Evolutionary conservation across 1,140 invertebrate genomes (phyloP), one percentile per base, ranked within the genome.

Genomic region (Drosophila elegans): DNA sequence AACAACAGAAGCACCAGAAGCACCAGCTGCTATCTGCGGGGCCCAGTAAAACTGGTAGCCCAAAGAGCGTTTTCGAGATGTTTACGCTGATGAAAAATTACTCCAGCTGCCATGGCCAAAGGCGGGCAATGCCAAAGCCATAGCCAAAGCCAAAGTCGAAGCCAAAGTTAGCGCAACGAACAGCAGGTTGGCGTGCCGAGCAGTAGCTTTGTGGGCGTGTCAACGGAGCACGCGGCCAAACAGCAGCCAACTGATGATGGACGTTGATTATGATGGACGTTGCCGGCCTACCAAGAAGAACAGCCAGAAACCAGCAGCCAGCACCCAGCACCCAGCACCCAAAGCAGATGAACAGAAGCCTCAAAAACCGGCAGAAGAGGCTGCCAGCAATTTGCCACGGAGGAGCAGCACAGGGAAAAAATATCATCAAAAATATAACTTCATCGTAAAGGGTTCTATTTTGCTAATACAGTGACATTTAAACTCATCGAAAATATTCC

Each of bases 241-340:
- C 83, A 88, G 78, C 84, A 79, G 83, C 67, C 76, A 89, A 78
- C 77, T 84, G 84, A 89, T 89, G 84, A 88, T 88, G 84, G 80
- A 88, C 84, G 84, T 88, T 88, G 84, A 88, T 88, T 88, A 88
- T 88, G 84, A 89, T 89, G 84, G 84, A 89, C 84, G 80, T 89
- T 77, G 67, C 63, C 63, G 62, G 82, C 66, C 80, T 71, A 61
- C 75, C 74, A 69, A 74, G 61, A 75, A 63, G 69, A 44, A 48
- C 78, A 51, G 0, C 16, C 16, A 21, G 16, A 21, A 21, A 21
- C 16, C 16, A 21, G 16, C 16, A 21, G 16, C 1, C 29, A 32
- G 29, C 29, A 5, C 5, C 29, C 29, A 32, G 29, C 29, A 4
- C 41, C 42, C 44, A 34, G 39, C 39, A 36, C 21, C 38, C 11